These are phyloP conservation scores for Galerucella nymphaeae DNA, from an alignment of 2,888 invertebrate species.

Conservation along the genomic window DNA sequence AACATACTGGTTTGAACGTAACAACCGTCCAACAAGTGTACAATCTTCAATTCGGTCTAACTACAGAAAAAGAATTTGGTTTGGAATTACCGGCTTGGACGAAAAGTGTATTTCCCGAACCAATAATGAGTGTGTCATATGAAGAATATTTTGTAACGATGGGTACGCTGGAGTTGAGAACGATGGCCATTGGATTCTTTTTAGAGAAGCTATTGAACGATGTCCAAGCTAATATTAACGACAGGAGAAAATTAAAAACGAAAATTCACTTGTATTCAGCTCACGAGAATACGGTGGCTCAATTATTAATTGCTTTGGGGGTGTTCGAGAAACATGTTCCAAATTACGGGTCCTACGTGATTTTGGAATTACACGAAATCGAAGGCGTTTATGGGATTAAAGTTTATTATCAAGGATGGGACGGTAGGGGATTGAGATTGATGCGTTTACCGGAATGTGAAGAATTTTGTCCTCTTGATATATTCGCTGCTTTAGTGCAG, in stretches of 20 bases:
- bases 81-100: conserved; percentile 64
- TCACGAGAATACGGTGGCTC: conserved; percentile 53
- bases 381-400: conserved; percentile 49
- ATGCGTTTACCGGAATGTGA: conserved; percentile 47
- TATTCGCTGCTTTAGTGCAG: conserved; percentile 37
- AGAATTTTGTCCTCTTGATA: conserved; percentile 46
- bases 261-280: conserved; percentile 54
- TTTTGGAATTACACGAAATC: conserved; percentile 47
- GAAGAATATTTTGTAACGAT: conserved; percentile 60
- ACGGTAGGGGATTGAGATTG: conserved; percentile 39
- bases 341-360: conserved; percentile 46
- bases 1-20: conserved; percentile 67
- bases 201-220: conserved; percentile 50
- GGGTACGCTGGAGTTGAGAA: conserved; percentile 48
- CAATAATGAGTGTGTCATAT: conserved; percentile 56
- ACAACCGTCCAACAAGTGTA: conserved; percentile 69
- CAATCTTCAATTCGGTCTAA: conserved; percentile 70
- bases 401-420: conserved; percentile 49
- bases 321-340: conserved; percentile 49
- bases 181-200: conserved; percentile 47
- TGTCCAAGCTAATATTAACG: conserved; percentile 44
- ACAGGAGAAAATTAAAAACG: conserved; percentile 40
- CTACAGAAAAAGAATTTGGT: conserved; percentile 69
- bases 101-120: conserved; percentile 56
- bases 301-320: conserved; percentile 48